Conservation (phyloP, 2,797 vertebrate species). For the Falco berigora region DNA sequence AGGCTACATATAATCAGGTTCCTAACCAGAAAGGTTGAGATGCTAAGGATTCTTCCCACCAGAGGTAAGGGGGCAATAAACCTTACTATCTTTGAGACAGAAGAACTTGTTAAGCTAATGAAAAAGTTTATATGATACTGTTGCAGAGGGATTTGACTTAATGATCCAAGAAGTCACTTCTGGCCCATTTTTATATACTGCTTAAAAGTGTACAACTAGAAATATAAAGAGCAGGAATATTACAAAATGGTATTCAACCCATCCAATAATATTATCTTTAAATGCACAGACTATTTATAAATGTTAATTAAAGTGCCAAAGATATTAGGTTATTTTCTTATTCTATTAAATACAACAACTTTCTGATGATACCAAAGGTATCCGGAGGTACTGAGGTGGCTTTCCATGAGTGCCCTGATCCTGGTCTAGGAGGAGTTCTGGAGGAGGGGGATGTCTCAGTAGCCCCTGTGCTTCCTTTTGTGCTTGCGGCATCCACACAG, state of each 20-base stretch:
- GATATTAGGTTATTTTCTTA: neutral
- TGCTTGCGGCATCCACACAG: neutral
- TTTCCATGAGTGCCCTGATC: neutral
- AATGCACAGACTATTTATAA: neutral
- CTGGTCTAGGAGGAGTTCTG: neutral
- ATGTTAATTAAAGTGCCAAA: neutral
- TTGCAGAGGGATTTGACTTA: neutral
- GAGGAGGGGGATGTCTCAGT: neutral
- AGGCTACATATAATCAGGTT: neutral
- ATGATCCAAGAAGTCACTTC: constrained; percentile 11
- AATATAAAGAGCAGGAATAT: neutral
- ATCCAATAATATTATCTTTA: neutral
- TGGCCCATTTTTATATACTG: neutral
- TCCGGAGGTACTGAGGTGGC: neutral
- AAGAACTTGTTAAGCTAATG: neutral
- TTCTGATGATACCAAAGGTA: neutral
- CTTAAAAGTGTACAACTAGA: neutral
- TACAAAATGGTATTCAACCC: neutral
- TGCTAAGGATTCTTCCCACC: neutral
- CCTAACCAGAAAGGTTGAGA: neutral
- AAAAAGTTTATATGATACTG: neutral
- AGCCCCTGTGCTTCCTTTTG: neutral
- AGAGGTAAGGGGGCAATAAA: neutral
- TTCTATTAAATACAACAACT: neutral
- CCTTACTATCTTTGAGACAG: neutral